phyloP scores from a whole-genome alignment of 2,113 vertebrate genomes.

The Mohoua ochrocephala region DNA sequence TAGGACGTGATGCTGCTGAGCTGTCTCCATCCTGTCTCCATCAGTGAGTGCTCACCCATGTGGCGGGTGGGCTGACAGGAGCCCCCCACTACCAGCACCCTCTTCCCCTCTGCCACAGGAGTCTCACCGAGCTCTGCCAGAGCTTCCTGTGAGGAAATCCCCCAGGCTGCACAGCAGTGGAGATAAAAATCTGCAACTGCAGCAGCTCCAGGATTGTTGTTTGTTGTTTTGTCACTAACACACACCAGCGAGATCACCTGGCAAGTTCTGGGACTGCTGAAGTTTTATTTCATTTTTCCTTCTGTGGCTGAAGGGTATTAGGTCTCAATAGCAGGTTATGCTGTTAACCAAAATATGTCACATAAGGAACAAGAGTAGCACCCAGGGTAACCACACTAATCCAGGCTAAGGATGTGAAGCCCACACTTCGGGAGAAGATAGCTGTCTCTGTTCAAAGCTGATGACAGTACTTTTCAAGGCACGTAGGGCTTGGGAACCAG shows the following conservation, averaged over 20 bases:
- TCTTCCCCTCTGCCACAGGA: background rate
- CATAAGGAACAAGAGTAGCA: background rate
- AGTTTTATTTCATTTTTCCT: background rate
- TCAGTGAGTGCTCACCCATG: rapidly evolving
- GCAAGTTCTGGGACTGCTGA: background rate
- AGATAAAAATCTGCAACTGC: background rate
- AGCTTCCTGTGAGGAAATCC: rapidly evolving
- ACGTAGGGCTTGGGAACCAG: background rate
- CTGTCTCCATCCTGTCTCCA: background rate
- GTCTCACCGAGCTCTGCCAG: rapidly evolving
- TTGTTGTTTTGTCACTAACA: background rate
- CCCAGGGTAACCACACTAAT: background rate
- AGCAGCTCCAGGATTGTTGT: background rate
- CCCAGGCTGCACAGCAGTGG: background rate
- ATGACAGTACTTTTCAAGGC: background rate
- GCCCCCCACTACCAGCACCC: background rate
- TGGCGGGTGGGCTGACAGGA: background rate
- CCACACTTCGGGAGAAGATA: background rate
- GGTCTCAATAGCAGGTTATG: background rate
- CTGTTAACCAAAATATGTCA: background rate
- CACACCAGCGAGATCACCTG: background rate
- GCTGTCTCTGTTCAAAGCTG: background rate
- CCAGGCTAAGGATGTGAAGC: background rate
- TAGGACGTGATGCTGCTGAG: background rate
- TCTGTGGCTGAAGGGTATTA: background rate